These are phyloP conservation scores for Trematomus bernacchii DNA, from an alignment of 2,797 vertebrate species.

Conservation along the genomic window DNA sequence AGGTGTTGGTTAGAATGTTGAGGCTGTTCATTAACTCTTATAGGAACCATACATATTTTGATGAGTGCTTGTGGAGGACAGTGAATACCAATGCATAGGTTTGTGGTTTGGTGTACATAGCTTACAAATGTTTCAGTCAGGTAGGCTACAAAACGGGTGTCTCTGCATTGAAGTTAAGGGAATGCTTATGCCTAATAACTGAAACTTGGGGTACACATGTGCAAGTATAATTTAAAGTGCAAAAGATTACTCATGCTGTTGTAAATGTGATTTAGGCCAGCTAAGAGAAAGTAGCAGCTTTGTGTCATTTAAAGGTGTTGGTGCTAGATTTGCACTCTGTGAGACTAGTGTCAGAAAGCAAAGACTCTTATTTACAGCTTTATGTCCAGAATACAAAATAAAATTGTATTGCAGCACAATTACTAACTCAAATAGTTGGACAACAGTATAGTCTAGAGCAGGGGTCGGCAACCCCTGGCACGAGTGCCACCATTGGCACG, in stretches of 20 bases:
- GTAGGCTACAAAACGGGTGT: too few relatives aligned
- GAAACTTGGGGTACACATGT: neutral
- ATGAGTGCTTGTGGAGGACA: neutral
- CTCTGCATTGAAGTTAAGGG: too few relatives aligned
- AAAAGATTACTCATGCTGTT: neutral
- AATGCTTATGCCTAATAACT: neutral
- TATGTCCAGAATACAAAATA: neutral
- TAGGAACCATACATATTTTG: neutral
- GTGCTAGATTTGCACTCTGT: neutral
- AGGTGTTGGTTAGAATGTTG: neutral
- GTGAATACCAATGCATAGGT: neutral
- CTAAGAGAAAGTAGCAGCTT: neutral
- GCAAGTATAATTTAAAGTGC: neutral
- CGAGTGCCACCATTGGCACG: too few relatives aligned
- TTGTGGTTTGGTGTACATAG: neutral
- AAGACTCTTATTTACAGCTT: neutral
- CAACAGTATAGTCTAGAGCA: too few relatives aligned
- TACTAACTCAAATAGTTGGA: too few relatives aligned
- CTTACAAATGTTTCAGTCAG: too few relatives aligned
- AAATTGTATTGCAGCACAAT: too few relatives aligned
- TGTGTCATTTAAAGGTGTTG: neutral
- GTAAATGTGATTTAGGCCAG: neutral
- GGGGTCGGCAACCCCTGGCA: too few relatives aligned
- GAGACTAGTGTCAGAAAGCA: neutral
- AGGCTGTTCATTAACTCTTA: neutral